These are phyloP conservation scores for Chironomus striatipennis DNA, from an alignment of 1,140 invertebrate genomes.

Conservation along the genomic window DNA sequence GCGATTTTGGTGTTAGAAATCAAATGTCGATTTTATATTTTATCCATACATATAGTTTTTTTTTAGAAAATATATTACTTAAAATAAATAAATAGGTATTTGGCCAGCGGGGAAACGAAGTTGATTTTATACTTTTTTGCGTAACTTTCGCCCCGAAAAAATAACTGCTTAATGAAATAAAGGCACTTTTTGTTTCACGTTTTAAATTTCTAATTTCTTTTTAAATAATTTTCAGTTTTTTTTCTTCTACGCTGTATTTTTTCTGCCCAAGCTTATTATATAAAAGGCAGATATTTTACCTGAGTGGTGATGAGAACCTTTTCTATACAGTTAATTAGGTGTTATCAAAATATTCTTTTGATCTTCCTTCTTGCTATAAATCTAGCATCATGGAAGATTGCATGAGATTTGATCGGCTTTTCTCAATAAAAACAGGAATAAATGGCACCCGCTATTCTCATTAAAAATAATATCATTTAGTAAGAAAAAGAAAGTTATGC, in stretches of 20 bases:
- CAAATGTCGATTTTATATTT: background rate
- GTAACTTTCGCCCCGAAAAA: background rate
- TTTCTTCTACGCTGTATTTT: no score
- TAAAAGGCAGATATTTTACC: no score
- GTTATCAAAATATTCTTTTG: slow-evolving; percentile 14
- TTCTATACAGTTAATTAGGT: background rate
- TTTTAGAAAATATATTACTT: slow-evolving; percentile 14
- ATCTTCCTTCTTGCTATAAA: background rate
- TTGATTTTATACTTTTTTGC: background rate
- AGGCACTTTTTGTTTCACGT: background rate
- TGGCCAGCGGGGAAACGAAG: background rate
- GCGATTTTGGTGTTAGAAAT: slow-evolving; percentile 16
- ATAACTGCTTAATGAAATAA: background rate
- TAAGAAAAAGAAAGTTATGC: no score
- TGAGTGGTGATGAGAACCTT: background rate
- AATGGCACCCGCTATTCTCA: background rate
- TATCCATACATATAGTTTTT: background rate
- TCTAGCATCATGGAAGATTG: no score
- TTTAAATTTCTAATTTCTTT: slow-evolving; percentile 15
- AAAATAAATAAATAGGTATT: background rate
- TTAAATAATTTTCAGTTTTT: background rate
- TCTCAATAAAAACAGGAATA: no score
- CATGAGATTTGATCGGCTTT: no score
- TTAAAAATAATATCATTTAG: no score
- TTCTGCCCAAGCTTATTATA: no score